These are phyloP conservation scores for Crotalus helleri DNA, from an alignment of 2,113 vertebrate species.

Conservation along the genomic window DNA sequence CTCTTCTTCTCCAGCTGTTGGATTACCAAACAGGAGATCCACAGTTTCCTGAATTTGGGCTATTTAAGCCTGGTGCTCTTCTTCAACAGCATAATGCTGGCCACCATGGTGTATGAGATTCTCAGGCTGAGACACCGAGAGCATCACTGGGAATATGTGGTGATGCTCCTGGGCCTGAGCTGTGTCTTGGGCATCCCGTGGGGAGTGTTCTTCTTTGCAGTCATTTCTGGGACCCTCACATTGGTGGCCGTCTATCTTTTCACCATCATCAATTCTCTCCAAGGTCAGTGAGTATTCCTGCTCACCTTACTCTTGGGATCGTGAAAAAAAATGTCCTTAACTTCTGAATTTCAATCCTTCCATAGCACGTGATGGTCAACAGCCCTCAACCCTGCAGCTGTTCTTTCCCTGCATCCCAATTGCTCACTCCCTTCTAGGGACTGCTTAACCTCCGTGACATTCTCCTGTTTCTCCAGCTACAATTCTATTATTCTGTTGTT, in stretches of 20 bases:
- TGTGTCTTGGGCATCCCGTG: conserved; percentile 85
- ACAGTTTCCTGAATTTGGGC: conserved; percentile 75
- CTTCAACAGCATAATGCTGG: conserved; percentile 78
- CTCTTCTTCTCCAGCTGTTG: conserved; percentile 73
- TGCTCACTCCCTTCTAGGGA: too few species aligned
- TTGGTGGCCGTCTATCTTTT: conserved; percentile 81
- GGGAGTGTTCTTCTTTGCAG: conserved; percentile 82
- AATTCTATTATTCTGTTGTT: too few species aligned
- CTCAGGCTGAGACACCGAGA: conserved; percentile 60
- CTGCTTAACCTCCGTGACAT: neutral
- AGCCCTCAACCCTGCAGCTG: neutral
- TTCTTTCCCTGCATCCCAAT: neutral
- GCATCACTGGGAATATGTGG: conserved; percentile 54
- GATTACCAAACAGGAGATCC: conserved; percentile 73
- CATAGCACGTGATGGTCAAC: neutral
- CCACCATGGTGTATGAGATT: conserved; percentile 73
- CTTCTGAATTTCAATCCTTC: neutral
- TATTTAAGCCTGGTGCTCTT: conserved; percentile 80
- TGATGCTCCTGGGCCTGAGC: conserved; percentile 80
- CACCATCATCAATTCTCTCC: conserved; percentile 84
- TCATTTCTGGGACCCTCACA: conserved; percentile 71
- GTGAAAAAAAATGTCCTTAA: neutral
- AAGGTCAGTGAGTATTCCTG: conserved; percentile 74
- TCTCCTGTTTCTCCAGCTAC: neutral
- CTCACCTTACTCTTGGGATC: neutral